Evolutionary conservation across 2,113 vertebrate species (phyloP), one percentile per base, ranked within the genome.

Genomic region (Regulus satrapa): DNA sequence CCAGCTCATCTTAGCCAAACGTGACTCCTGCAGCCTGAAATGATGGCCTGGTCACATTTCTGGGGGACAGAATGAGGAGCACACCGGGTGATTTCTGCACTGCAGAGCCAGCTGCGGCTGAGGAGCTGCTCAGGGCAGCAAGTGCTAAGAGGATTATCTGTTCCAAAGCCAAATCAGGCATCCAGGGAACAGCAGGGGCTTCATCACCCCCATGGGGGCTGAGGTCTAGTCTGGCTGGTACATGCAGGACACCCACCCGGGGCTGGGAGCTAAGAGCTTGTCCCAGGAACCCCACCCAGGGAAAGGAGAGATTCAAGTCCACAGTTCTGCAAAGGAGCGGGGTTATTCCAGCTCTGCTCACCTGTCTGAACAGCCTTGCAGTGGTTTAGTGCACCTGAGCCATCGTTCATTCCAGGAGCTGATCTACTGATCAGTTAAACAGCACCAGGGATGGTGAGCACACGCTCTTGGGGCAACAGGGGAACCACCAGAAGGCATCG

Each of bases 1-100:
- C 92, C 83, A 87, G 67, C 83, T 73, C 51, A 10, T 75, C 58
- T 76, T 25, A 61, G 77, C 76, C 77, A 94, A 94, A 89, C 4
- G 48, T 71, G 84, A 68, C 80, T 88, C 58, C 72, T 91, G 32
- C n/a, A 90, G 52, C 48, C 72, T 34, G 16, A 40, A 88, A 45
- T 48, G 31, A 58, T 14, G 72, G 81, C 83, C 48, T 74, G 5
- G 6, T 45, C 68, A 34, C 68, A 20, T 74, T 86, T 54, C 31
- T 82, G 71, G 59, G 79, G 80, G 32, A 59, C 36, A 3, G 4
- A 51, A 38, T 31, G 40, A 63, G 66, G 71, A 81, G 45, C 71
- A 11, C 34, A 52, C 9, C 0, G 2, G 69, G 82, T 8, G 88
- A 92, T 75, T 40, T 16, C 56, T 38, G 21, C n/a, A 4, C 18